phyloP scores from a whole-genome alignment of 2,888 invertebrate genomes.

The Tortrix viridana region DNA sequence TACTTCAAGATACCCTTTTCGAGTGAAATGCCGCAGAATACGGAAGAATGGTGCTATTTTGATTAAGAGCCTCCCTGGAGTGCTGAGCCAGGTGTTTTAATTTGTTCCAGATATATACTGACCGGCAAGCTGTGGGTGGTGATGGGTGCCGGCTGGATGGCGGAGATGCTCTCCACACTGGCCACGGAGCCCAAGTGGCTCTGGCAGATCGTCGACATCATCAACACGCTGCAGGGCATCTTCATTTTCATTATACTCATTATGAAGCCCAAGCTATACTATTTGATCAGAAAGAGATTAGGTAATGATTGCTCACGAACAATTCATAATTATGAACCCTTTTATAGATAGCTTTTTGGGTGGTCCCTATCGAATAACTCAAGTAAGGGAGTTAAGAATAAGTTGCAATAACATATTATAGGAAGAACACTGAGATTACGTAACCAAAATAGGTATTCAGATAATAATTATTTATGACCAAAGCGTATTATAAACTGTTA shows the following conservation, averaged over 20 bases:
- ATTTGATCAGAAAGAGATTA: slow-evolving; percentile 82
- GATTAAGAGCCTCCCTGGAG: too few relatives aligned
- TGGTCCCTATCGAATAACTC: slow-evolving; percentile 1
- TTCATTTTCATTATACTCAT: slow-evolving; percentile 89
- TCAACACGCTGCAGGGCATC: slow-evolving; percentile 89
- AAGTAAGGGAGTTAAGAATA: background rate
- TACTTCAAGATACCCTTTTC: too few relatives aligned
- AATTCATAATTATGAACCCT: too few relatives aligned
- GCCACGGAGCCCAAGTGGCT: slow-evolving; percentile 76
- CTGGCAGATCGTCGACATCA: slow-evolving; percentile 85
- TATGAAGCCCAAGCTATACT: slow-evolving; percentile 87
- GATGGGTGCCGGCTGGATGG: slow-evolving; percentile 91
- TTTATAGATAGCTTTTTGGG: background rate
- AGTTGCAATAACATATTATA: too few relatives aligned
- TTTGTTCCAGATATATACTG: slow-evolving; percentile 84
- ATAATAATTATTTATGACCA: too few relatives aligned
- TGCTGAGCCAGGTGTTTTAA: too few relatives aligned
- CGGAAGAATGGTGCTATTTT: too few relatives aligned
- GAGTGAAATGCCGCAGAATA: too few relatives aligned
- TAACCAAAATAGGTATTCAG: too few relatives aligned
- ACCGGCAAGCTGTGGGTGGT: slow-evolving; percentile 90
- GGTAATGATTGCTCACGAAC: slow-evolving; percentile 63
- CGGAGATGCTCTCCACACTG: slow-evolving; percentile 86
- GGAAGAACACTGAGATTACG: too few relatives aligned
- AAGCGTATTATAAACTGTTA: background rate